Base-by-base conservation (phyloP, 2,113 vertebrate species). In the Notothenia coriiceps region DNA sequence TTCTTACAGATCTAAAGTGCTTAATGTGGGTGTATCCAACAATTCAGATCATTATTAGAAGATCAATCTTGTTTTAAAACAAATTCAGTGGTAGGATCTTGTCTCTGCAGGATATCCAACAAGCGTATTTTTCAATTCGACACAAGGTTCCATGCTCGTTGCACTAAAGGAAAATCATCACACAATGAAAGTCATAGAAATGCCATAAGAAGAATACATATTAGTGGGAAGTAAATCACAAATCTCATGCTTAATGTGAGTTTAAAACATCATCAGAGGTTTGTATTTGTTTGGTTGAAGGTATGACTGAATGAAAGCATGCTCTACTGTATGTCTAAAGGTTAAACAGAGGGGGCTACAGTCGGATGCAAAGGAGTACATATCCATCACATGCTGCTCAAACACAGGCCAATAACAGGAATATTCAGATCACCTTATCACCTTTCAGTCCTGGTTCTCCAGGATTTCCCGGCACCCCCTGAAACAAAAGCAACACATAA, bases 351-450 rank as follows among this genome's bases (percentile, higher is more conserved):
- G 14, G 17, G 2, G n/a, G 17, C 52, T 67, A 85, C 12, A 63
- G 7, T 12, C 49, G 47, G 76, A 83, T 77, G 75, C 88, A 92
- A 80, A 85, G n/a, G 44, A 52, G 68, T 55, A 86, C 43, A 91
- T 83, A 86, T 91, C 71, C 72, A 91, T 89, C 66, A 93, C 93
- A 95, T 94, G 92, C 90, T 90, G 85, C 80, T 84, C 80, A 91
- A 90, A 96, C 95, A 96, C 96, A 95, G 96, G 96, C 95, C 97
- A 97, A 97, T 97, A 97, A 98, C 96, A 96, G 88, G 97, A 98
- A 96, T 96, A 97, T 99, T 98, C 97, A 97, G 97, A 99, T 99
- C 98, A 99, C 98, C 98, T 99, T 98, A 99, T 99, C 98, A 99
- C 98, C 98, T 99, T 99, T 99, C 98, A 99, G 97, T 99, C 98